A percentile compares a stretch with the other conserved stretches of the same genome.
These are phyloP conservation scores for Callionymus lyra DNA, from an alignment of 2,113 vertebrate species.

Conservation along the genomic window DNA sequence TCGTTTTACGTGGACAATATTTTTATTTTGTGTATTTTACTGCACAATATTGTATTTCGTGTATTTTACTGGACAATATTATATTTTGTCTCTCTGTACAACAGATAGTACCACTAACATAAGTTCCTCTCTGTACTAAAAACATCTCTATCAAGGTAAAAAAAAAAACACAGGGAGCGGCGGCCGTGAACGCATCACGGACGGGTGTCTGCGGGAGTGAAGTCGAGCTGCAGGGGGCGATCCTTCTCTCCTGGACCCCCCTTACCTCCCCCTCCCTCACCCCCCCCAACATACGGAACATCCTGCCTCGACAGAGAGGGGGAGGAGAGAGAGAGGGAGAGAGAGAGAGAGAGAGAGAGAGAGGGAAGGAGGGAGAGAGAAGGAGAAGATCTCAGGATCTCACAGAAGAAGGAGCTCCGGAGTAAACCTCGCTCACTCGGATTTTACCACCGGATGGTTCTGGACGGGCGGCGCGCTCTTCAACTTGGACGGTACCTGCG, in stretches of 20 bases:
- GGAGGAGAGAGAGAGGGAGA: conserved; percentile 45
- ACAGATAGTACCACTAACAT: no score
- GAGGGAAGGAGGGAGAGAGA: conserved; percentile 7
- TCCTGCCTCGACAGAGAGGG: conserved; percentile 56
- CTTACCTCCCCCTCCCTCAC: conserved; percentile 43
- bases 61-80: no score
- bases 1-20: no score
- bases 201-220: conserved; percentile 23
- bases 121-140: no score
- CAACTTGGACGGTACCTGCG: conserved; percentile 51
- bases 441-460: conserved; percentile 52
- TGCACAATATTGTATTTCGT: no score
- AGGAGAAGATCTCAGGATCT: conserved; percentile 6
- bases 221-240: conserved; percentile 67
- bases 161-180: no score
- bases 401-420: no score
- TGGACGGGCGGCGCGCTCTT: conserved; percentile 40
- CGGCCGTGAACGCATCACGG: conserved; percentile 3
- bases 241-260: conserved; percentile 7
- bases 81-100: no score
- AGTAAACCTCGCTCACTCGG: conserved; percentile 30
- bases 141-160: no score
- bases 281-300: conserved; percentile 64
- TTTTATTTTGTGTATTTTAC: no score
- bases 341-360: conserved; percentile 24